phyloP scores from a whole-genome alignment of 2,113 vertebrate species.

The Tachysurus vachellii region DNA sequence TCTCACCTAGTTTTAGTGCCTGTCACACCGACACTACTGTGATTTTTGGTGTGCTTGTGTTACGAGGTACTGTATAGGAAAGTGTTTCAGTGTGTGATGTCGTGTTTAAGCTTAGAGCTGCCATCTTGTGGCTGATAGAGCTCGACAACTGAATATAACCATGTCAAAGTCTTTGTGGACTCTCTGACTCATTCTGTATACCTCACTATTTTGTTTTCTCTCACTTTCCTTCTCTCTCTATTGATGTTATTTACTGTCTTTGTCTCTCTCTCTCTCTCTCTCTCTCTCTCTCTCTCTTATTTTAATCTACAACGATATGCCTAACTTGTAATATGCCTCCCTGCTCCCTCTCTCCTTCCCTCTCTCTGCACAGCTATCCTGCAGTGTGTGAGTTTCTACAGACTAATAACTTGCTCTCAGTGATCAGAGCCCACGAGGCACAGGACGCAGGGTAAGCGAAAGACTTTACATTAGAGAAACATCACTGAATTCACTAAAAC shows the following conservation, averaged over 20 bases:
- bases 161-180: slow-evolving; percentile 70
- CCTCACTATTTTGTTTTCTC: background rate
- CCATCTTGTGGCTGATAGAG: slow-evolving; percentile 59
- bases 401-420: slow-evolving; percentile 61
- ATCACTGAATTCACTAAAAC: slow-evolving; percentile 1
- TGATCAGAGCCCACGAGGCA: slow-evolving; percentile 60
- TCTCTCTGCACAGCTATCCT: slow-evolving; percentile 43
- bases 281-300: background rate
- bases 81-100: background rate
- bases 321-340: no score
- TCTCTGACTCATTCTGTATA: background rate
- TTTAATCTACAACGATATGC: background rate
- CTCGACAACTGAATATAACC: slow-evolving; percentile 84
- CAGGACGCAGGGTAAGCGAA: slow-evolving; percentile 84
- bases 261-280: background rate
- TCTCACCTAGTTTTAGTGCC: background rate
- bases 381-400: slow-evolving; percentile 61
- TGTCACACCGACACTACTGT: background rate
- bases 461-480: background rate
- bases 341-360: background rate
- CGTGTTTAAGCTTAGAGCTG: slow-evolving; percentile 28
- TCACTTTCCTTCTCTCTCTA: background rate
- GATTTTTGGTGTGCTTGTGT: background rate
- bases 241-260: background rate
- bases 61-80: background rate